Evolutionary conservation across 1,140 invertebrate genomes (phyloP).

Genomic region (Ostrea edulis): DNA sequence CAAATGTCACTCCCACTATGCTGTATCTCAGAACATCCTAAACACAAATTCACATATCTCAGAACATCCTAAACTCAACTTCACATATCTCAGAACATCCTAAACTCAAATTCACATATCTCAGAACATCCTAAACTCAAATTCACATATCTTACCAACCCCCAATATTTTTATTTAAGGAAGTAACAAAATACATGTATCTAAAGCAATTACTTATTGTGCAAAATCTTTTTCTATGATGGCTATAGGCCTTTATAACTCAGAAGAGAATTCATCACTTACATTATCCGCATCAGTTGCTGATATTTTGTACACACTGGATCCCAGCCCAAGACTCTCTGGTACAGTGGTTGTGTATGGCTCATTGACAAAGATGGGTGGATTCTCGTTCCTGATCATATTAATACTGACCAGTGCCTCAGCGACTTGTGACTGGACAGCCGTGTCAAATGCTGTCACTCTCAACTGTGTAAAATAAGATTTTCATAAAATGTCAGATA

Average conservation of each 20-base stretch:
- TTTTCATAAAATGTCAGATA: too few relatives aligned
- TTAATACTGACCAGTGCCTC: constrained; percentile 81
- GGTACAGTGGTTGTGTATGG: constrained; percentile 55
- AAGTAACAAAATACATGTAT: too few relatives aligned
- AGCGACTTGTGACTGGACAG: constrained; percentile 12
- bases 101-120: constrained; percentile 8
- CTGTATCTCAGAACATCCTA: constrained; percentile 38
- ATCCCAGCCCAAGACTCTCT: constrained; percentile 52
- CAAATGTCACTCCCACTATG: constrained; percentile 22
- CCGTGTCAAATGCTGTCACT: constrained; percentile 8
- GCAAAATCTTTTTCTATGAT: background rate
- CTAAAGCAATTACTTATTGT: background rate
- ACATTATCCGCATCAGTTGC: constrained; percentile 59
- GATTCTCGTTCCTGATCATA: constrained; percentile 86
- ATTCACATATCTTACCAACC: background rate
- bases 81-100: constrained; percentile 36
- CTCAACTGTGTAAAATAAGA: background rate
- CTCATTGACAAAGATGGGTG: constrained; percentile 53
- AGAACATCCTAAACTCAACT: constrained; percentile 24
- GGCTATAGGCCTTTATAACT: constrained; percentile 50
- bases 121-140: too few relatives aligned
- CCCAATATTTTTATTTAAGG: too few relatives aligned
- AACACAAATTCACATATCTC: constrained; percentile 9
- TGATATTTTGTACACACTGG: constrained; percentile 52
- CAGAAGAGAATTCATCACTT: constrained; percentile 46